These are phyloP conservation scores for Sander lucioperca DNA, from an alignment of 2,113 vertebrate species.

Conservation along the genomic window DNA sequence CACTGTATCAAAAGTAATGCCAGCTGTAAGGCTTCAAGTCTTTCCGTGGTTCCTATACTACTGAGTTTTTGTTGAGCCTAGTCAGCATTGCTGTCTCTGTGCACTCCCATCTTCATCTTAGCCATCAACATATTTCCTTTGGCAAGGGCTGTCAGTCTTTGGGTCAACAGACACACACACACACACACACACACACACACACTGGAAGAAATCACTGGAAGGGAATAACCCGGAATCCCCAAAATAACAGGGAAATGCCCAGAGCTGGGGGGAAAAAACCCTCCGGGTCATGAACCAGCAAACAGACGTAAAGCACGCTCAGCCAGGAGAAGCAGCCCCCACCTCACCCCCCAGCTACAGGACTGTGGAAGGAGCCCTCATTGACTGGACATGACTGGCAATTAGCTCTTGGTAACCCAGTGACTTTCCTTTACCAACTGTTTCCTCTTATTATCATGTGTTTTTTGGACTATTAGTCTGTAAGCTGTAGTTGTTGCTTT, in stretches of 20 bases:
- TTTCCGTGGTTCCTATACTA: conserved; percentile 11
- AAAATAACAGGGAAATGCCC: conserved; percentile 38
- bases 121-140: conserved; percentile 61
- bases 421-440: conserved; percentile 68
- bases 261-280: conserved; percentile 12
- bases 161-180: conserved; percentile 47
- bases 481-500: conserved; percentile 56
- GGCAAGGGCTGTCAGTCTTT: conserved; percentile 80
- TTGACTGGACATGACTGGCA: conserved; percentile 52
- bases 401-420: conserved; percentile 56
- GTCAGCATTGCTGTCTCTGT: conserved; percentile 25
- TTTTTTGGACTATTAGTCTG: conserved; percentile 61
- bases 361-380: conserved; percentile 58
- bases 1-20: conserved; percentile 19
- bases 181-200: conserved; percentile 35
- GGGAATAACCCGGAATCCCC: conserved; percentile 30
- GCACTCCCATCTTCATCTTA: conserved; percentile 59
- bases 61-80: conserved; percentile 29
- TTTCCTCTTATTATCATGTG: conserved; percentile 56
- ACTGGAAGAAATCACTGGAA: conserved; percentile 56
- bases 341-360: conserved; percentile 20
- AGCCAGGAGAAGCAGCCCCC: conserved; percentile 44
- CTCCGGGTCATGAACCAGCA: conserved; percentile 45
- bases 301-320: conserved; percentile 24
- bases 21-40: conserved; percentile 23